Evolutionary conservation across 2,113 vertebrate genomes (phyloP), one percentile per base, ranked within the genome.

Genomic region (Anguilla japonica): DNA sequence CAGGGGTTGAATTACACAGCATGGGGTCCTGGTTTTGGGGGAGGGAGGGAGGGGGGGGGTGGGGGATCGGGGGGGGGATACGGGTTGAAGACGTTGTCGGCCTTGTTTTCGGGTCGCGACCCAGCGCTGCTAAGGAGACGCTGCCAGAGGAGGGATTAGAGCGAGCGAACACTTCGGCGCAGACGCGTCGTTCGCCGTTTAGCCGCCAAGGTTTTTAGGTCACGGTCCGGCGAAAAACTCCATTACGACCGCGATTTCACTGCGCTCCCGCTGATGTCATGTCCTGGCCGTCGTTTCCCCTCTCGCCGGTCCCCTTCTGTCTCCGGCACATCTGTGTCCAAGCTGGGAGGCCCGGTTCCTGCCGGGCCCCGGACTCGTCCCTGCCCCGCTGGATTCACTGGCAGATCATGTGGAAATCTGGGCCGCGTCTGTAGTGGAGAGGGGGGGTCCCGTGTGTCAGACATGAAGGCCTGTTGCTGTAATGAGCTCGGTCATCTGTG

Each of bases 1-100:
- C 79, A 80, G 79, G 79, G 79, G 16, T 80, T 41, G 79, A 41
- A 80, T 80, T 80, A 41, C 79, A 20, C 79, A 80, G 5, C 41
- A 41, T 41, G 75, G 75, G 41, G 15, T 41, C 13, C 6, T 41
- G 39, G 34, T 79, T 71, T 13, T 75, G 1, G 0, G 22, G 26
- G 26, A 0, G 22, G 0, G 26, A 4, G 57, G 0, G 13, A 14
- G 18, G 57, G 57, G 57, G 57, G 57, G 57, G 57, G 7, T 5
- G 22, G 56, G 56, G 56, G 43, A 7, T 7, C 3, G 43, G 43
- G 3, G 5, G 50, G 9, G 50, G 50, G 50, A 53, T 14, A 53
- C 7, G 50, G 50, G 50, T 26, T 75, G 9, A 14, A 75, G 26
- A 13, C 9, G 26, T 5, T 29, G 71, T 29, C n/a, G 9, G 71